Conservation (phyloP, 2,888 invertebrate genomes). For the Plebejus anna region DNA sequence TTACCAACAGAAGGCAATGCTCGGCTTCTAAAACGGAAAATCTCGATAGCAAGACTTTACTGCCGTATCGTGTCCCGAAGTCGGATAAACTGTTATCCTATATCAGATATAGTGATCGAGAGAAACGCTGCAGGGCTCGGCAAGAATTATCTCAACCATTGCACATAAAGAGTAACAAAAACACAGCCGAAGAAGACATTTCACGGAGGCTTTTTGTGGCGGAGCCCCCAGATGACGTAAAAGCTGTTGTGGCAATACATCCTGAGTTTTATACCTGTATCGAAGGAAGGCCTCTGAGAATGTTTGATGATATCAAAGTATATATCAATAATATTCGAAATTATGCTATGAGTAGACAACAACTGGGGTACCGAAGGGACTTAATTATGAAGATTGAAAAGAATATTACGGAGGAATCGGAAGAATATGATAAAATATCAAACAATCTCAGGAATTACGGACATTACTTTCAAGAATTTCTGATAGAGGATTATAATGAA, state of each 20-base stretch:
- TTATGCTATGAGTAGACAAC: constrained; percentile 73
- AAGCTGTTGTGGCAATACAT: constrained; percentile 82
- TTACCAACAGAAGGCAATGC: constrained; percentile 61
- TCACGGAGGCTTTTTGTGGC: constrained; percentile 79
- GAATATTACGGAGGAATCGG: constrained; percentile 55
- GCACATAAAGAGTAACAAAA: constrained; percentile 63
- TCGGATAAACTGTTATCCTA: constrained; percentile 69
- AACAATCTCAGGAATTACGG: constrained; percentile 61
- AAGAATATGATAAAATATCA: constrained; percentile 53
- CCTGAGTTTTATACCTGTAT: constrained; percentile 82
- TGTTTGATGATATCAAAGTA: constrained; percentile 78
- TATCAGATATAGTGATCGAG: constrained; percentile 69
- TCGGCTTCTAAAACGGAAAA: constrained; percentile 44
- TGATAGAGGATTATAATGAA: constrained; percentile 71
- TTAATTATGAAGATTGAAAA: constrained; percentile 63
- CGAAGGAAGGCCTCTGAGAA: constrained; percentile 80
- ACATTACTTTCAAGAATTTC: constrained; percentile 66
- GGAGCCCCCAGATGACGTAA: constrained; percentile 75
- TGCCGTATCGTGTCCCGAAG: constrained; percentile 61
- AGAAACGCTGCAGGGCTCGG: constrained; percentile 54
- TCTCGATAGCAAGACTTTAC: constrained; percentile 45
- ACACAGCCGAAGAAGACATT: constrained; percentile 73
- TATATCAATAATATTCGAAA: constrained; percentile 77
- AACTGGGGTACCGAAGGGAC: constrained; percentile 70
- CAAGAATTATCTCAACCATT: constrained; percentile 57